Conservation (phyloP, 2,888 invertebrate genomes). For the Ophion slaviceki region DNA sequence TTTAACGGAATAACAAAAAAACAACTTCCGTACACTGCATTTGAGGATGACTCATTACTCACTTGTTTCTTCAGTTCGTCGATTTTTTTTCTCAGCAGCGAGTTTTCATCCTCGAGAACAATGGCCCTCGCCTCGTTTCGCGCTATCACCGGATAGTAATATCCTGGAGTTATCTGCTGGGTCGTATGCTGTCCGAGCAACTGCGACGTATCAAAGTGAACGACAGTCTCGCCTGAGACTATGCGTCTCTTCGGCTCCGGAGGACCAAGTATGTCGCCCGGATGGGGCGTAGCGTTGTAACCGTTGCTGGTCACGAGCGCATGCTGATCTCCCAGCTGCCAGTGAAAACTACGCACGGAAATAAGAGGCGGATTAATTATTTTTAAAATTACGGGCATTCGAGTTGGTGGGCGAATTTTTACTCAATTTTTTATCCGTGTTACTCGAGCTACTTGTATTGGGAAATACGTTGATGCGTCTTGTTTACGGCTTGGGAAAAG, state of each 20-base stretch:
- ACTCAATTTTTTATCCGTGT: neutral
- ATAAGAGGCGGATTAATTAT: neutral
- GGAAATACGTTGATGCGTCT: neutral
- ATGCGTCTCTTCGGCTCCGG: constrained; percentile 80
- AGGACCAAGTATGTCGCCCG: constrained; percentile 79
- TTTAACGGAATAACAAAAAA: neutral
- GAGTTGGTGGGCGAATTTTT: neutral
- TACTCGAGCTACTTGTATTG: neutral
- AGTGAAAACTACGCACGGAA: constrained; percentile 75
- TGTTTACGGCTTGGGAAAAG: neutral
- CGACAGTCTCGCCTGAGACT: constrained; percentile 79
- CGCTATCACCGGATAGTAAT: constrained; percentile 81
- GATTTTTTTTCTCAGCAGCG: constrained; percentile 87
- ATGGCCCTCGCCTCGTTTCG: constrained; percentile 83
- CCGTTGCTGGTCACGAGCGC: constrained; percentile 76
- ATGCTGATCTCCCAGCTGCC: constrained; percentile 80
- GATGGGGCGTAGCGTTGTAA: constrained; percentile 77
- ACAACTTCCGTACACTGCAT: neutral
- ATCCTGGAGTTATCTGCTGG: constrained; percentile 78
- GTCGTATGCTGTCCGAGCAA: constrained; percentile 79
- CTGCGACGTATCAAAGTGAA: constrained; percentile 80
- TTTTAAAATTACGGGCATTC: neutral
- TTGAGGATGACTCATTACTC: constrained; percentile 61
- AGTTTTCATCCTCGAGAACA: constrained; percentile 88
- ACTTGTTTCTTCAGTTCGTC: constrained; percentile 89